These are phyloP conservation scores for Hippocampus zosterae DNA, from an alignment of 2,113 vertebrate species.

Conservation along the genomic window DNA sequence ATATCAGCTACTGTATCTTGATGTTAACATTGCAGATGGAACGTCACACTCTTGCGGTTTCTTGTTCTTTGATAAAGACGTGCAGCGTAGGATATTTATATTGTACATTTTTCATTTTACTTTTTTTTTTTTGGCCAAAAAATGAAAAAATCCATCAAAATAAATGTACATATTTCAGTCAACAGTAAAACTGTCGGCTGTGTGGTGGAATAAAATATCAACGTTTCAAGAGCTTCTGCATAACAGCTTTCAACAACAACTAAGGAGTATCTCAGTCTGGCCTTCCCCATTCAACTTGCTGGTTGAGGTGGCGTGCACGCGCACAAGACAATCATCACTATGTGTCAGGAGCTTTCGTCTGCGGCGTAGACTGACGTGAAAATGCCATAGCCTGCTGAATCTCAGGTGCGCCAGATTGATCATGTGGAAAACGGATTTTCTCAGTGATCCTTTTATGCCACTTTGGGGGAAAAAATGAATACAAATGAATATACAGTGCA, in stretches of 20 bases:
- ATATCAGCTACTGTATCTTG: background rate
- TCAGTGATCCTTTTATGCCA: slow-evolving; percentile 11
- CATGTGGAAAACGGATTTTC: slow-evolving; percentile 41
- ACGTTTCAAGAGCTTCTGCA: slow-evolving; percentile 18
- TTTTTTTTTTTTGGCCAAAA: background rate
- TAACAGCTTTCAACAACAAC: slow-evolving; percentile 27
- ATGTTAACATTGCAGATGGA: slow-evolving; percentile 17
- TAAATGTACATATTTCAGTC: no score
- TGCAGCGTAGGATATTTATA: background rate
- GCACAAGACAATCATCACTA: slow-evolving; percentile 26
- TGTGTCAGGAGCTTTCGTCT: slow-evolving; percentile 39
- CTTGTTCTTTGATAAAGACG: background rate
- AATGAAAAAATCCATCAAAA: no score
- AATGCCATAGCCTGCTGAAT: slow-evolving; percentile 24
- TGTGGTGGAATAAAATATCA: background rate
- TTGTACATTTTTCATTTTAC: background rate
- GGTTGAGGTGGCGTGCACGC: slow-evolving; percentile 4
- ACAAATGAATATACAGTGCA: slow-evolving; percentile 20
- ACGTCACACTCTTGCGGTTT: slow-evolving; percentile 18
- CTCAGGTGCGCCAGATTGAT: slow-evolving; percentile 17
- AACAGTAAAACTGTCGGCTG: no score
- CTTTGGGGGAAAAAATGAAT: slow-evolving; percentile 7
- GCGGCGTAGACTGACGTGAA: slow-evolving; percentile 34
- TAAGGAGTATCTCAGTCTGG: slow-evolving; percentile 53
- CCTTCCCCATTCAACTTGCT: slow-evolving; percentile 22